A percentile compares a stretch with the other conserved stretches of the same genome.
Evolutionary conservation across 2,113 vertebrate species (phyloP).

Genomic region (Burhinus oedicnemus): DNA sequence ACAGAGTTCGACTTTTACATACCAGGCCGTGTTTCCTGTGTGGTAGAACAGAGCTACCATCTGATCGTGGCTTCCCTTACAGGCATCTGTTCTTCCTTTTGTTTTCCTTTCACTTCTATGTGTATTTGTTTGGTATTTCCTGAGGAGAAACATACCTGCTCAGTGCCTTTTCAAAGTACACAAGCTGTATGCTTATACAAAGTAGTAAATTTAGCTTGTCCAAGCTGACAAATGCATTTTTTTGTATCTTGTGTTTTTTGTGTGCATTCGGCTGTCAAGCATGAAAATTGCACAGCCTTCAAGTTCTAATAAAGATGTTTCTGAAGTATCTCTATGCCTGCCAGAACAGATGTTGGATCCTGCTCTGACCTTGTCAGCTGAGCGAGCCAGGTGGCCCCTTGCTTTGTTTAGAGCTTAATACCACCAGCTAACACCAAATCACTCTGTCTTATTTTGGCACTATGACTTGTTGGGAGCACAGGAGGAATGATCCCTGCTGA

Average conservation of each 20-base stretch:
- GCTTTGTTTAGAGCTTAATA: background rate
- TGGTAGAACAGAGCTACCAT: background rate
- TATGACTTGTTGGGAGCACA: background rate
- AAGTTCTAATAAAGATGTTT: background rate
- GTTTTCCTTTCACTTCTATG: background rate
- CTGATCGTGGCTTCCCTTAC: background rate
- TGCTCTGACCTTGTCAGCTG: background rate
- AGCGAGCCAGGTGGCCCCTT: background rate
- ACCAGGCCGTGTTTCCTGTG: background rate
- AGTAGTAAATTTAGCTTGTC: slow-evolving; percentile 8
- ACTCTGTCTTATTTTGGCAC: background rate
- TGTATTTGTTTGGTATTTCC: background rate
- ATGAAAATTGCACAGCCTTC: background rate
- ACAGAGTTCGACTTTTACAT: background rate
- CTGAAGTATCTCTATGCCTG: background rate
- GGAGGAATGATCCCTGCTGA: background rate
- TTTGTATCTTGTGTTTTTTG: background rate
- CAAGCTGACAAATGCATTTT: background rate
- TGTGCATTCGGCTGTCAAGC: background rate
- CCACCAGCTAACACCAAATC: background rate
- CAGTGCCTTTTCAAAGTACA: background rate
- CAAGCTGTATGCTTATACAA: background rate
- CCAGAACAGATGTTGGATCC: background rate
- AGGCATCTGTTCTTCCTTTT: background rate
- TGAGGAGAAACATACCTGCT: background rate